These are phyloP conservation scores for Drosophila pachea DNA, from an alignment of 1,140 invertebrate species.

Conservation along the genomic window DNA sequence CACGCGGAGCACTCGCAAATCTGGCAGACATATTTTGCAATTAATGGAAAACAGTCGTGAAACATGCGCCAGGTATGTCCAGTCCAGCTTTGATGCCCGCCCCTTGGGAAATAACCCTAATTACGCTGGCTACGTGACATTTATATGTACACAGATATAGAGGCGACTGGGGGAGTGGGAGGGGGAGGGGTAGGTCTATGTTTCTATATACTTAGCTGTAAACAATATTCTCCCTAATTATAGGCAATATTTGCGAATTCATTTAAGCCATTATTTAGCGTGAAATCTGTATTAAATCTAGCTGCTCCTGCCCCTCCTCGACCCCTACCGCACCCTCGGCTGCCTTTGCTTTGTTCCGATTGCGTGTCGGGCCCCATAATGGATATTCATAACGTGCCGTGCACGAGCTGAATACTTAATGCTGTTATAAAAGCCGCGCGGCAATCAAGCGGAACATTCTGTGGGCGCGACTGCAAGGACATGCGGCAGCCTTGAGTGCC, in stretches of 20 bases:
- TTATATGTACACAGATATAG: background rate
- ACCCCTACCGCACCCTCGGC: no score
- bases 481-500: constrained; percentile 15
- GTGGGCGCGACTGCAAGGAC: background rate
- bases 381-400: background rate
- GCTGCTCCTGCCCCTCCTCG: background rate
- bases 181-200: background rate
- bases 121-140: constrained; percentile 34
- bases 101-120: constrained; percentile 45
- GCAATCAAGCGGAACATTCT: background rate
- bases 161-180: background rate
- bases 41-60: constrained; percentile 23
- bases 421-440: background rate
- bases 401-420: constrained; percentile 23
- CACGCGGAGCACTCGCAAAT: background rate
- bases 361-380: constrained; percentile 7
- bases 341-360: background rate
- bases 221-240: constrained; percentile 32
- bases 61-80: constrained; percentile 31
- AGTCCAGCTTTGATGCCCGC: constrained; percentile 6
- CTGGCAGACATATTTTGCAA: constrained; percentile 4
- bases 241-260: background rate
- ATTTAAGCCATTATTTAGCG: constrained; percentile 34
- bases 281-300: constrained; percentile 49
- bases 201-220: background rate